Evolutionary conservation across 1,140 invertebrate genomes (phyloP).

Genomic region (Nylanderia fulva): DNA sequence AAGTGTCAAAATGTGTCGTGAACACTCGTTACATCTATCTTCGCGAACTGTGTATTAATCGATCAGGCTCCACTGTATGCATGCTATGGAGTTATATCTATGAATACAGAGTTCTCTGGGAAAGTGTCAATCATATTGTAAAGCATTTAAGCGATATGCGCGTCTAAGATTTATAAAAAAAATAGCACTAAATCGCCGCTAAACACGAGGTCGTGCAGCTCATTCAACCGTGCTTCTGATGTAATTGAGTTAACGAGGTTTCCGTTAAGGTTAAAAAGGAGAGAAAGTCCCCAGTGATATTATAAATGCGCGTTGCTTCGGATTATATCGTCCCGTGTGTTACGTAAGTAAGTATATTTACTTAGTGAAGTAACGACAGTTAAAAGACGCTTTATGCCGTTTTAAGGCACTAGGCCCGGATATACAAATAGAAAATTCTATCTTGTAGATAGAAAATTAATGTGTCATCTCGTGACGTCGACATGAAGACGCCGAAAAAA

Average conservation of each 20-base stretch:
- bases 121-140: constrained; percentile 36
- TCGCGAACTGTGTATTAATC: constrained; percentile 17
- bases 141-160: constrained; percentile 49
- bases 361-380: constrained; percentile 38
- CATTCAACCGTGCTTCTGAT: constrained; percentile 57
- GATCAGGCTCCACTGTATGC: constrained; percentile 14
- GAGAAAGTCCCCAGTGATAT: constrained; percentile 34
- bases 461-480: constrained; percentile 30
- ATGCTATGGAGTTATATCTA: constrained; percentile 57
- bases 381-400: constrained; percentile 22
- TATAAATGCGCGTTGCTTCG: constrained; percentile 31
- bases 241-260: constrained; percentile 50
- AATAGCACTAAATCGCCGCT: constrained; percentile 44
- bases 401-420: constrained; percentile 23
- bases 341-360: constrained; percentile 56
- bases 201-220: constrained; percentile 54
- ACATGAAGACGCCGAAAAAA: constrained; percentile 37
- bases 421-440: constrained; percentile 46
- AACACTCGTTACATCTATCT: neutral
- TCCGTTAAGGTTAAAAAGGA: constrained; percentile 40
- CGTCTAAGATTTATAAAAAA: constrained; percentile 33
- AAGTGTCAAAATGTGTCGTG: neutral
- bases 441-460: constrained; percentile 31
- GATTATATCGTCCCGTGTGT: constrained; percentile 19
- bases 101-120: neutral